These are phyloP conservation scores for Prunella himalayana DNA, from an alignment of 2,113 vertebrate genomes.

Conservation along the genomic window DNA sequence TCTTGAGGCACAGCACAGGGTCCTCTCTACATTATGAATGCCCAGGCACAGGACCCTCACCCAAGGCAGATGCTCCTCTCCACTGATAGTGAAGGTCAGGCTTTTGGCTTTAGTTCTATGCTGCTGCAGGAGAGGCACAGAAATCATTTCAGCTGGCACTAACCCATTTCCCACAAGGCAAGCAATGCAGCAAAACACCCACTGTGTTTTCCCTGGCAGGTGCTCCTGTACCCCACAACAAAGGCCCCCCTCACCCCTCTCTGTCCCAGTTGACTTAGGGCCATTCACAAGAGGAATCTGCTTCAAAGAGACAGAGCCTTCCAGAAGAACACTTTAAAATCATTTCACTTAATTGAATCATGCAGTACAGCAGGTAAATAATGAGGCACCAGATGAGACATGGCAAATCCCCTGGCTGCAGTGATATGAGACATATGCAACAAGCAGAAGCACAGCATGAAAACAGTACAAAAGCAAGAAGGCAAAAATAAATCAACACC, in stretches of 20 bases:
- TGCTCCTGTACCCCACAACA: not conserved
- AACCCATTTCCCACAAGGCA: not conserved
- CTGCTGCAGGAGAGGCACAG: conserved; percentile 7
- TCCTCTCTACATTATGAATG: conserved; percentile 65
- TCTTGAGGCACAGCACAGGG: conserved; percentile 80
- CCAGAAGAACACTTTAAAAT: not conserved
- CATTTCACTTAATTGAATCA: not conserved
- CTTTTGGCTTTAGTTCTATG: not conserved
- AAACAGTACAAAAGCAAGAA: not conserved
- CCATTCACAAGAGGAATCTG: not conserved
- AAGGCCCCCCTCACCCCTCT: not conserved
- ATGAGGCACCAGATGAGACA: not conserved
- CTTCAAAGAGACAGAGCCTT: not conserved
- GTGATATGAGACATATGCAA: not conserved
- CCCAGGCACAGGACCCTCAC: conserved; percentile 73
- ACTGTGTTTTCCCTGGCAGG: not conserved
- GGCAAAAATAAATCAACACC: not conserved
- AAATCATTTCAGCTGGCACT: not conserved
- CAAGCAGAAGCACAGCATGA: not conserved
- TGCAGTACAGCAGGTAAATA: not conserved
- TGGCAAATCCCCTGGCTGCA: not conserved
- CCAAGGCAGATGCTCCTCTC: conserved; percentile 82
- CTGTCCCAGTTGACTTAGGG: not conserved
- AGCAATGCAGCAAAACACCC: not conserved
- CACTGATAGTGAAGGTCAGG: conserved; percentile 77